Conservation (phyloP, 2,888 invertebrate genomes). For the Chalcis sispes region DNA sequence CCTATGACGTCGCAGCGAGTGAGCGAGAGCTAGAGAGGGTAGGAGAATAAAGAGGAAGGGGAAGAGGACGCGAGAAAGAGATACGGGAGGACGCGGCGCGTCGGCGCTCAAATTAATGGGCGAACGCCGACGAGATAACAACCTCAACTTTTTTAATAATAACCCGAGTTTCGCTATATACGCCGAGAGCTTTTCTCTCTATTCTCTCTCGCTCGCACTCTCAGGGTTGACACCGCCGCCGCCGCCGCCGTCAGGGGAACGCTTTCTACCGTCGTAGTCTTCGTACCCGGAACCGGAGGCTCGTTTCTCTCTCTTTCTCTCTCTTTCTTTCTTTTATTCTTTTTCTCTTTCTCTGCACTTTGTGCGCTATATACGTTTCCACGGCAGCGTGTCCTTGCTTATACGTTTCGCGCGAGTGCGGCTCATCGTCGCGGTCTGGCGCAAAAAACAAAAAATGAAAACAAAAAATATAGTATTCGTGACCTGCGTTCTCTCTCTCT, state of each 20-base stretch:
- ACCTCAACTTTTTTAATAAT: conserved; percentile 73
- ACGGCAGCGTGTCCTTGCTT: too few species aligned
- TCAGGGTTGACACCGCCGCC: too few species aligned
- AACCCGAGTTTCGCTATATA: conserved; percentile 60
- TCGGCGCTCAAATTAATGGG: conserved; percentile 67
- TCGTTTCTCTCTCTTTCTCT: conserved; percentile 7
- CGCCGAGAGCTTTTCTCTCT: conserved; percentile 19
- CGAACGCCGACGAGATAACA: conserved; percentile 68
- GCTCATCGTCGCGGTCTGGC: not conserved
- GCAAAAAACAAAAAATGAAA: conserved; percentile 21
- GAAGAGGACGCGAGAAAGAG: conserved; percentile 11
- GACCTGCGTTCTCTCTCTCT: too few species aligned
- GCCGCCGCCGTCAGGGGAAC: conserved; percentile 3
- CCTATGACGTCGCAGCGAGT: conserved; percentile 4
- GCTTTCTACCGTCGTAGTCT: not conserved
- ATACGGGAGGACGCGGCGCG: not conserved
- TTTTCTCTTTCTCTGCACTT: too few species aligned
- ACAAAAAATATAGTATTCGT: too few species aligned
- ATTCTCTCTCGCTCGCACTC: not conserved
- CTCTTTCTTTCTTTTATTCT: too few species aligned
- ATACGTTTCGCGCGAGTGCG: not conserved
- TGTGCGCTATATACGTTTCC: not conserved
- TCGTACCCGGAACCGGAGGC: not conserved
- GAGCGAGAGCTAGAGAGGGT: not conserved
- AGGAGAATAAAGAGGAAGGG: not conserved